Percentiles rank a stretch among this genome's conserved stretches.
Evolutionary conservation across 2,888 invertebrate species (phyloP).

Genomic region (Perizoma affinitatum): DNA sequence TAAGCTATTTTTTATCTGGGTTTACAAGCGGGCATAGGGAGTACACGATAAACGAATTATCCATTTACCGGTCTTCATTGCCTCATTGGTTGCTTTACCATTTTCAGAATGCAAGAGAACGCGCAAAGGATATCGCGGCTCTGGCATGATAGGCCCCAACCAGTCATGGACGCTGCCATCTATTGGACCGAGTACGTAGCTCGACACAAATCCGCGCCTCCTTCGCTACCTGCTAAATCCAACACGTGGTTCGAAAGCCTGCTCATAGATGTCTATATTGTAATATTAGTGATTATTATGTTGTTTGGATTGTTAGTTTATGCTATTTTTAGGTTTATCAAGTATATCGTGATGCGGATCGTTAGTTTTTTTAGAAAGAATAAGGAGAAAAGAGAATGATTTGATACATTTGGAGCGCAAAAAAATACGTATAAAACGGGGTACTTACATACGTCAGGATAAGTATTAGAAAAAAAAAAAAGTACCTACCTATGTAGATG

Average conservation of each 20-base stretch:
- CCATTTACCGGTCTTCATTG: too few relatives aligned
- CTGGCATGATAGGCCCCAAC: slow-evolving; percentile 82
- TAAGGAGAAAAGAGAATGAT: slow-evolving; percentile 46
- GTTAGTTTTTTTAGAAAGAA: slow-evolving; percentile 33
- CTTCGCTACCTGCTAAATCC: slow-evolving; percentile 51
- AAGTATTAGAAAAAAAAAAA: too few relatives aligned
- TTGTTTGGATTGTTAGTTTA: slow-evolving; percentile 42
- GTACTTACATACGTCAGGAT: too few relatives aligned
- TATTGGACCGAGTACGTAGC: slow-evolving; percentile 87
- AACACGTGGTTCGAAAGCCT: slow-evolving; percentile 54
- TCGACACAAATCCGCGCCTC: slow-evolving; percentile 66
- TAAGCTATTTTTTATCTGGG: too few relatives aligned
- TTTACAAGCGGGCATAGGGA: too few relatives aligned
- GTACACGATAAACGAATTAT: too few relatives aligned
- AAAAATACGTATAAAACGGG: too few relatives aligned
- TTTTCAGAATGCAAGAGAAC: slow-evolving; percentile 66
- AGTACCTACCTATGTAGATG: too few relatives aligned
- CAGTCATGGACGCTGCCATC: slow-evolving; percentile 84
- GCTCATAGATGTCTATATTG: slow-evolving; percentile 63
- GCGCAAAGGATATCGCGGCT: slow-evolving; percentile 75
- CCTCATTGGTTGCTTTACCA: too few relatives aligned
- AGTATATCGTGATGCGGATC: slow-evolving; percentile 37
- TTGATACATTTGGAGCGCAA: too few relatives aligned
- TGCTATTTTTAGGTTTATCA: slow-evolving; percentile 42
- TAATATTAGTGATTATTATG: slow-evolving; percentile 44